A percentile compares a stretch with the other conserved stretches of the same genome.
Conservation (phyloP, 2,888 invertebrate species). For the Serripes groenlandicus region DNA sequence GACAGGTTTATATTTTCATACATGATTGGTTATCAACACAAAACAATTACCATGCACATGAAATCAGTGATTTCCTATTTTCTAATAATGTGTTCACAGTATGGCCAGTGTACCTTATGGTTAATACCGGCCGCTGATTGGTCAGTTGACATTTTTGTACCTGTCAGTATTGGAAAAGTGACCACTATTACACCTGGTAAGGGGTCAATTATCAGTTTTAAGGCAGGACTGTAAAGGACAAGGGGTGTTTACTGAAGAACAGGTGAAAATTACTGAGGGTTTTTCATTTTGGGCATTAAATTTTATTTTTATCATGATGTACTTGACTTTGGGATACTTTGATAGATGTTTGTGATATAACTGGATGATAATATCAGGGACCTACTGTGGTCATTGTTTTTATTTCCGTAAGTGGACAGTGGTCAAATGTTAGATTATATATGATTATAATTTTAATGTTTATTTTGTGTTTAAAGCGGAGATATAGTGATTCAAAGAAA, state of each 20-base stretch:
- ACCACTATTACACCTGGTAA: constrained; percentile 21
- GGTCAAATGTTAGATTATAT: not conserved
- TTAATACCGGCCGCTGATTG: constrained; percentile 35
- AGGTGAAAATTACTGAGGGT: constrained; percentile 24
- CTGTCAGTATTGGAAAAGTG: constrained; percentile 26
- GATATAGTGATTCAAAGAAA: not conserved
- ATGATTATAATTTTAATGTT: not conserved
- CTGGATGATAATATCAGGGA: constrained; percentile 4
- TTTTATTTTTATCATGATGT: constrained; percentile 34
- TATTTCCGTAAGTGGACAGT: constrained; percentile 1
- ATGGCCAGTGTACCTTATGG: constrained; percentile 4
- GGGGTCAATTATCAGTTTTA: constrained; percentile 19
- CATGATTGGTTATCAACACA: constrained; percentile 21
- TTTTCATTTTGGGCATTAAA: constrained; percentile 19
- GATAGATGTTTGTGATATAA: constrained; percentile 6
- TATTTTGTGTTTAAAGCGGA: not conserved
- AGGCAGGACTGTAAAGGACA: constrained; percentile 13
- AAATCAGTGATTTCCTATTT: constrained; percentile 25
- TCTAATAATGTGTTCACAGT: constrained; percentile 13
- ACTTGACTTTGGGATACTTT: constrained; percentile 13
- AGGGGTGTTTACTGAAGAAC: constrained; percentile 13
- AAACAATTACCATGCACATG: constrained; percentile 20
- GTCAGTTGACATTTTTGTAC: constrained; percentile 17
- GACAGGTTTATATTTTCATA: constrained; percentile 16
- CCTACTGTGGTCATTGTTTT: constrained; percentile 12